Evolutionary conservation across 2,888 invertebrate genomes (phyloP).

Genomic region (Drosophila percnosoma): DNA sequence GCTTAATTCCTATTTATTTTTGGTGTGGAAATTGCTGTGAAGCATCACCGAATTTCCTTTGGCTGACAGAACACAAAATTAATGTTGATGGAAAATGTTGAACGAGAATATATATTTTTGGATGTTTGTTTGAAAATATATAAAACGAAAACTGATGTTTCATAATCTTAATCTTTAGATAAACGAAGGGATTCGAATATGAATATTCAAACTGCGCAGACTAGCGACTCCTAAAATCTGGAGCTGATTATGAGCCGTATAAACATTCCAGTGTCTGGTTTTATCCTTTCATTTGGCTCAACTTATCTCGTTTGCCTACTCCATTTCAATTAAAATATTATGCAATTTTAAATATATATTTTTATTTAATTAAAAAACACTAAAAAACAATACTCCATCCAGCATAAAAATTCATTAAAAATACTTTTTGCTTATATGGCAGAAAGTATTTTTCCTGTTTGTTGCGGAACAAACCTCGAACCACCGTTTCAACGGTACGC

Average conservation of each 20-base stretch:
- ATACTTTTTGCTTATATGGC: conserved; percentile 73
- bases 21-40: neutral
- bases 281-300: conserved; percentile 5
- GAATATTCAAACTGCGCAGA: neutral
- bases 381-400: conserved; percentile 65
- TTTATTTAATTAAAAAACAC: conserved; percentile 78
- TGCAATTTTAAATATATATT: conserved; percentile 71
- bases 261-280: conserved; percentile 16
- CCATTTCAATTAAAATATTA: conserved; percentile 72
- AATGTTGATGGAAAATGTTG: neutral
- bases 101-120: neutral
- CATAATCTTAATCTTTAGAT: neutral
- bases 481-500: conserved; percentile 45
- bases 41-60: neutral
- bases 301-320: conserved; percentile 17
- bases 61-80: neutral
- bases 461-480: conserved; percentile 48
- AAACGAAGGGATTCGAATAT: neutral
- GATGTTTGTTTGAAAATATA: neutral
- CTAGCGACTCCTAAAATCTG: neutral
- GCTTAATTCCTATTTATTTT: neutral
- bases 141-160: neutral
- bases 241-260: conserved; percentile 11
- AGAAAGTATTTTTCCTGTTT: conserved; percentile 68
- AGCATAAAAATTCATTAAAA: conserved; percentile 75